Evolutionary conservation across 1,140 invertebrate genomes (phyloP), one percentile per base, ranked within the genome.

Genomic region (Belonocnema kinseyi): DNA sequence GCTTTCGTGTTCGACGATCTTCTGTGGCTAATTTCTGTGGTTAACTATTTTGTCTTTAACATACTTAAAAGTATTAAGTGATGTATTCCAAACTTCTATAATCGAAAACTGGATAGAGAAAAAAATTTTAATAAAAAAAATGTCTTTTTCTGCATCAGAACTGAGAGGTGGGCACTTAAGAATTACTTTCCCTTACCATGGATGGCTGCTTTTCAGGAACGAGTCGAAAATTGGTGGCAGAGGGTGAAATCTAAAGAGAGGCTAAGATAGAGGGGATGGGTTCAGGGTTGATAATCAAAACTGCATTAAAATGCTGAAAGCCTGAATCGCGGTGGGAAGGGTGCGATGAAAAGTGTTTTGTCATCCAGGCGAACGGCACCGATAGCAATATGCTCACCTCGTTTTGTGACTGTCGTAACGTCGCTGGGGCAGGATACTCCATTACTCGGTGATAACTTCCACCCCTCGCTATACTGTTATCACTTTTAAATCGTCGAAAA

Each of bases 291-390:
- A 80, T 86, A 85, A 86, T 85, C 77, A 84, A 86, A 88, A 84
- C 77, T 85, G 84, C 82, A 88, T 85, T 86, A 87, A 88, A 88
- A 86, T 79, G 77, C 75, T 80, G 74, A 85, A 85, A 86, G 80
- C 74, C 52, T 56, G 73, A 81, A 74, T 76, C 77, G 81, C 17
- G 14, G 19, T 50, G 61, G n/a, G 50, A 21, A 77, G 76, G 74
- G 75, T 50, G 78, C 73, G 79, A 80, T 56, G 77, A 85, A 87
- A 88, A 85, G 80, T 88, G 84, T 87, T 83, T 82, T 82, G 78
- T 87, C 85, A 88, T 85, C 74, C 75, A 70, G 54, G 54, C 73
- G 21, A 61, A 14, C 21, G 21, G 58, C 21, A 33, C 74, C 78
- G 77, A 74, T 74, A 73, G 78, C 82, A 85, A 86, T 86, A 85